These are phyloP conservation scores for Anthonomus grandis DNA, from an alignment of 1,140 invertebrate species.

Conservation along the genomic window DNA sequence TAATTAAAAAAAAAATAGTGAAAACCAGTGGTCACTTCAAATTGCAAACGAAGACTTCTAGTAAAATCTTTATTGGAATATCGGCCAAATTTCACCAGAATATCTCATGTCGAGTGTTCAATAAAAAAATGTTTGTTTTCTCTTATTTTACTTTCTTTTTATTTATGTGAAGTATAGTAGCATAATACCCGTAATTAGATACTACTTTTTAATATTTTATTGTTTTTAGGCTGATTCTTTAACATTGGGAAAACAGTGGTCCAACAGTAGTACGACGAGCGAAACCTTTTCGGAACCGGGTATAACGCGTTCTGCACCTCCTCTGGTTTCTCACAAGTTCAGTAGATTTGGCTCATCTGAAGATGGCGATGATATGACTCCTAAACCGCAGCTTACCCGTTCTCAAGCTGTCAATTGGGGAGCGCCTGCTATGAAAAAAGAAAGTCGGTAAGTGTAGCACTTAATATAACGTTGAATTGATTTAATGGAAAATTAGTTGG, in stretches of 20 bases:
- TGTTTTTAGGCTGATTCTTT: slow-evolving; percentile 27
- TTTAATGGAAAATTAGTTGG: not conserved
- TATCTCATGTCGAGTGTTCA: too few relatives aligned
- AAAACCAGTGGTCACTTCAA: too few relatives aligned
- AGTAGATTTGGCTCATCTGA: slow-evolving; percentile 28
- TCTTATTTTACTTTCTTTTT: too few relatives aligned
- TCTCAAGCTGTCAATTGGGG: slow-evolving; percentile 30
- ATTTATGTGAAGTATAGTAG: too few relatives aligned
- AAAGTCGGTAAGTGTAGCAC: slow-evolving; percentile 26
- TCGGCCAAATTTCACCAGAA: too few relatives aligned
- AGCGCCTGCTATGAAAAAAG: slow-evolving; percentile 7
- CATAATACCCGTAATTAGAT: too few relatives aligned
- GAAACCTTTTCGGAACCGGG: slow-evolving; percentile 43
- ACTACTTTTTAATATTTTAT: too few relatives aligned
- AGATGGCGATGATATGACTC: slow-evolving; percentile 12
- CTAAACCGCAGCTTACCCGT: slow-evolving; percentile 30
- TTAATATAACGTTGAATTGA: too few relatives aligned
- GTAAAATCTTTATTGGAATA: too few relatives aligned
- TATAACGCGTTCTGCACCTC: slow-evolving; percentile 36
- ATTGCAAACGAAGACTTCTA: too few relatives aligned
- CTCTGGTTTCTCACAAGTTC: slow-evolving; percentile 30
- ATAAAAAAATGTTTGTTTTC: too few relatives aligned
- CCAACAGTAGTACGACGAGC: slow-evolving; percentile 41
- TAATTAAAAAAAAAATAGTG: too few relatives aligned
- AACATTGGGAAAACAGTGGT: slow-evolving; percentile 34